Percentiles rank a stretch among this genome's conserved stretches.
These are phyloP conservation scores for Gallinago solitaria DNA, from an alignment of 2,797 vertebrate genomes.

Conservation along the genomic window DNA sequence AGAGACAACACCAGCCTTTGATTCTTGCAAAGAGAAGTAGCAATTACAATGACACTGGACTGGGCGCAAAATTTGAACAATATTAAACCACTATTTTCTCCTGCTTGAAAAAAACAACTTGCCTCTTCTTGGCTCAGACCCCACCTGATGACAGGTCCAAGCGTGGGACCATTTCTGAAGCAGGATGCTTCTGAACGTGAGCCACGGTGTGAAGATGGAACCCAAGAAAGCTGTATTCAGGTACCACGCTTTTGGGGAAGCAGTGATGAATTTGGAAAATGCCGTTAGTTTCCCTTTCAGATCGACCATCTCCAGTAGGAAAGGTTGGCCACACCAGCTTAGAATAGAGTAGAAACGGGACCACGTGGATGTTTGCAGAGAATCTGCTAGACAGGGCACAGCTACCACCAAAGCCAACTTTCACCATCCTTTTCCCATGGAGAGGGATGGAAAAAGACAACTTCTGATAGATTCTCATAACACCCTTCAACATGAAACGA, in stretches of 20 bases:
- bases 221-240: accelerated
- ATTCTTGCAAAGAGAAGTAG: neutral
- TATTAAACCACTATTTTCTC: accelerated
- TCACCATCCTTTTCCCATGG: neutral
- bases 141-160: neutral
- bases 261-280: neutral
- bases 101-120: neutral
- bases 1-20: neutral
- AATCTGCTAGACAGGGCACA: accelerated
- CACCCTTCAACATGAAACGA: neutral
- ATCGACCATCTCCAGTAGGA: neutral
- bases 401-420: neutral
- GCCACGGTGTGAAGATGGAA: neutral
- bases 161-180: neutral
- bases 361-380: neutral
- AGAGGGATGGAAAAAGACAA: neutral
- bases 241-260: neutral
- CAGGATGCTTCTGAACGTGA: neutral
- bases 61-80: neutral
- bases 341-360: neutral
- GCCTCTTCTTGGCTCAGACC: neutral
- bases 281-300: neutral
- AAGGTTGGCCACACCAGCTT: neutral
- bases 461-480: neutral
- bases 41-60: neutral